Evolutionary conservation across 2,797 vertebrate species (phyloP), one percentile per base, ranked within the genome.

Genomic region (Sternotherus odoratus): DNA sequence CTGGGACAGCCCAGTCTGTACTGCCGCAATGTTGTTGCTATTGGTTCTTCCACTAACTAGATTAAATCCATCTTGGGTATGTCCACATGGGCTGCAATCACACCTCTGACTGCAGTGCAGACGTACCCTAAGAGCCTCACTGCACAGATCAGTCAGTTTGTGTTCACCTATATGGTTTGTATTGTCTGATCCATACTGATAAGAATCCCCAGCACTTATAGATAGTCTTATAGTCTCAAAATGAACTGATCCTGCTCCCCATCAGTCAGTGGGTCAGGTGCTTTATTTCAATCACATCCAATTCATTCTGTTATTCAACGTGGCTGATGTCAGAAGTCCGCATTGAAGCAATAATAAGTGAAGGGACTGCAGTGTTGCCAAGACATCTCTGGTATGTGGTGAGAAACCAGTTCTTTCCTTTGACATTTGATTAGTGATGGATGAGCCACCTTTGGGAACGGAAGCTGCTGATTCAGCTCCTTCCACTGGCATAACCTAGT

Each of bases 221-320:
- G 26, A 30, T 1, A n/a, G n/a, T n/a, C n/a, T n/a, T n/a, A n/a
- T n/a, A n/a, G 10, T 83, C 90, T 56, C 72, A 74, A 33, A 72
- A 82, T 0, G 0, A 48, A 2, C 10, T 63, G 69, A 30, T 3
- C 26, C 1, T 49, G 5, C 23, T 54, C 17, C 48, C 69, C 3
- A 57, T 30, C 91, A 74, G n/a, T 72, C 28, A n/a, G 56, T 30
- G 11, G 50, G 8, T 46, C 4, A 82, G 28, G 79, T 9, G 49
- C 3, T 60, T 8, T 26, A 21, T 30, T 74, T 9, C 48, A 26
- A 72, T 15, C 0, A 86, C 0, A 87, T 16, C 4, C 1, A 60
- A 80, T 2, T 4, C 21, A n/a, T 82, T 79, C 48, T 46, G 23
- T 17, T 26, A 26, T 79, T 87, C 51, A n/a, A 72, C 30, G 9